These are phyloP conservation scores for Nomada lathburiana DNA, from an alignment of 2,888 invertebrate species.

Conservation along the genomic window DNA sequence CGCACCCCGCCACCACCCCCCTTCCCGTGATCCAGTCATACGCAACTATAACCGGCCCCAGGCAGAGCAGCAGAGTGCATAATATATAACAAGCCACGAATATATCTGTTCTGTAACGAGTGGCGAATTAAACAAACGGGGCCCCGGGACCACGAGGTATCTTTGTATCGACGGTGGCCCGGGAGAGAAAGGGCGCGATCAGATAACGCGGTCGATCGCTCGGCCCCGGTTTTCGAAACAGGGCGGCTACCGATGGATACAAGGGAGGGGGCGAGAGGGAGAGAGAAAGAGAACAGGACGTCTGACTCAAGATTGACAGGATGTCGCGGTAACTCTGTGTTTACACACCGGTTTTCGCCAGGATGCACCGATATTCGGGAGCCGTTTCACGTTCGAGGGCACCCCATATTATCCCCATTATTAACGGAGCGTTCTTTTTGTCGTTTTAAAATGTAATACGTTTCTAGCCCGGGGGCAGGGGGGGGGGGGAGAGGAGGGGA, in stretches of 20 bases:
- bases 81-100: conserved; percentile 43
- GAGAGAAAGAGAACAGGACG: conserved; percentile 23
- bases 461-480: conserved; percentile 74
- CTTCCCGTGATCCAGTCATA: conserved; percentile 50
- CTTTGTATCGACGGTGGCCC: conserved; percentile 39
- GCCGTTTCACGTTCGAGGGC: conserved; percentile 61
- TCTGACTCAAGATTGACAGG: conserved; percentile 70
- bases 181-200: conserved; percentile 57
- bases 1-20: neutral
- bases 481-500: conserved; percentile 20
- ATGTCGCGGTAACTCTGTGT: conserved; percentile 71
- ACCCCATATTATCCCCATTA: conserved; percentile 80
- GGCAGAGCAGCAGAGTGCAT: neutral
- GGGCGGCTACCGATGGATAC: neutral
- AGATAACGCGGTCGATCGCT: conserved; percentile 59
- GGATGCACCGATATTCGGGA: conserved; percentile 78
- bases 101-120: conserved; percentile 48
- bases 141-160: conserved; percentile 25
- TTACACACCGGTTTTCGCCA: conserved; percentile 81
- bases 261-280: neutral
- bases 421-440: conserved; percentile 79
- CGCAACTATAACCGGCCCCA: conserved; percentile 31
- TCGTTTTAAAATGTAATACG: conserved; percentile 83
- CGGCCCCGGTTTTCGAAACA: rapidly evolving
- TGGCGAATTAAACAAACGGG: conserved; percentile 45